phyloP scores from a whole-genome alignment of 2,888 invertebrate species.

The Pandemis heparana region DNA sequence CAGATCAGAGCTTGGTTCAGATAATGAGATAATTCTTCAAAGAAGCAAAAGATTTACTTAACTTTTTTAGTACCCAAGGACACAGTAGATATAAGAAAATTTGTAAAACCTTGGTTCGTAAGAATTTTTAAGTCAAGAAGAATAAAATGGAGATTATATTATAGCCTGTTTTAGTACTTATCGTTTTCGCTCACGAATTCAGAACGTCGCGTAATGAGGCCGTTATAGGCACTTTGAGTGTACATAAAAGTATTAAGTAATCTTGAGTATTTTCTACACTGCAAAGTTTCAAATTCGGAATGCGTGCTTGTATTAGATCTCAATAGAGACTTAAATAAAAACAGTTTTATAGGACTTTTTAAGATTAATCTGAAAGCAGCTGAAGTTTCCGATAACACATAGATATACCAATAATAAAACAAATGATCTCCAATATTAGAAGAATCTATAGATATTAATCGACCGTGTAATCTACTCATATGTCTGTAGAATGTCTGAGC shows the following conservation, averaged over 20 bases:
- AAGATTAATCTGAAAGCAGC: too few species aligned
- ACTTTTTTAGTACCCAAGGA: constrained; percentile 21
- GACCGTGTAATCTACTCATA: too few species aligned
- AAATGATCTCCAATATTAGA: too few species aligned
- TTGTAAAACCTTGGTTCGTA: constrained; percentile 44
- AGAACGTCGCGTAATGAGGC: constrained; percentile 50
- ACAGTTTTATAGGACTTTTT: too few species aligned
- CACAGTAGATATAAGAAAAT: constrained; percentile 12
- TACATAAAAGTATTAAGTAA: not conserved
- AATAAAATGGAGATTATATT: constrained; percentile 65
- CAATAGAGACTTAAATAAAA: too few species aligned
- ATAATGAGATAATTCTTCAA: constrained; percentile 7
- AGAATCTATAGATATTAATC: too few species aligned
- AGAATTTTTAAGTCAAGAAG: constrained; percentile 59
- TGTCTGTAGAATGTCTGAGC: too few species aligned
- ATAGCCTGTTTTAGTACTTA: constrained; percentile 60
- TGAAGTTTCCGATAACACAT: too few species aligned
- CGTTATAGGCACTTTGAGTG: not conserved
- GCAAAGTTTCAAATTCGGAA: too few species aligned
- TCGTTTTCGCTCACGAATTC: constrained; percentile 46
- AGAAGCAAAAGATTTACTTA: constrained; percentile 10
- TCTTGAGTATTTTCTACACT: not conserved
- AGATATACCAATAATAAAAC: too few species aligned
- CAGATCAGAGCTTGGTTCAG: too few species aligned
- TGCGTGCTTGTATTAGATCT: too few species aligned